Percentiles rank a stretch among this genome's conserved stretches.
Conservation (phyloP, 2,797 vertebrate species). For the Enteromius mattozi region DNA sequence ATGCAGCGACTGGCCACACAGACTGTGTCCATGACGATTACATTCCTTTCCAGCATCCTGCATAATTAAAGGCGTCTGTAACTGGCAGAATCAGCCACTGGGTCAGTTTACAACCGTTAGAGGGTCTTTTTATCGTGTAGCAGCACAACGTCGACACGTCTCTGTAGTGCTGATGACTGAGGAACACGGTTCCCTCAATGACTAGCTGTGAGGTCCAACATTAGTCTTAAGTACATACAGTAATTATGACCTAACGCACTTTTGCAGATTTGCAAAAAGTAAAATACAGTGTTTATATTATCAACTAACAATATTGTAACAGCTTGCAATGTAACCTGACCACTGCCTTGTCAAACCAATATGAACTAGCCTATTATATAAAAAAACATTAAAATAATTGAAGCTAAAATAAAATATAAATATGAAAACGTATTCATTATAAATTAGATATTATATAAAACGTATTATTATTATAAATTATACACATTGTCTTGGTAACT, state of each 20-base stretch:
- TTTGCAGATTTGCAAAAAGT: neutral
- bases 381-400: neutral
- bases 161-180: neutral
- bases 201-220: slow-evolving; percentile 1
- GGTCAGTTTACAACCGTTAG: slow-evolving; percentile 68
- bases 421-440: neutral
- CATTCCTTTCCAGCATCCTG: slow-evolving; percentile 67
- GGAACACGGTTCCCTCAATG: neutral
- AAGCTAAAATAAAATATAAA: neutral
- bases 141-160: neutral
- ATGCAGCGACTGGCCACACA: slow-evolving; percentile 63
- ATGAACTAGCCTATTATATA: neutral
- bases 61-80: slow-evolving; percentile 75
- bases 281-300: neutral
- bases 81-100: slow-evolving; percentile 48
- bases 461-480: neutral
- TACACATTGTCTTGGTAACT: neutral
- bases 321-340: neutral
- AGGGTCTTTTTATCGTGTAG: slow-evolving; percentile 36
- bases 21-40: slow-evolving; percentile 63
- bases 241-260: neutral
- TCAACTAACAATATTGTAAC: neutral
- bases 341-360: neutral
- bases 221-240: neutral
- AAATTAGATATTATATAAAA: no score